Percentiles rank a stretch among this genome's conserved stretches.
Conservation (phyloP, 2,113 vertebrate species). For the Hydrolagus affinis region DNA sequence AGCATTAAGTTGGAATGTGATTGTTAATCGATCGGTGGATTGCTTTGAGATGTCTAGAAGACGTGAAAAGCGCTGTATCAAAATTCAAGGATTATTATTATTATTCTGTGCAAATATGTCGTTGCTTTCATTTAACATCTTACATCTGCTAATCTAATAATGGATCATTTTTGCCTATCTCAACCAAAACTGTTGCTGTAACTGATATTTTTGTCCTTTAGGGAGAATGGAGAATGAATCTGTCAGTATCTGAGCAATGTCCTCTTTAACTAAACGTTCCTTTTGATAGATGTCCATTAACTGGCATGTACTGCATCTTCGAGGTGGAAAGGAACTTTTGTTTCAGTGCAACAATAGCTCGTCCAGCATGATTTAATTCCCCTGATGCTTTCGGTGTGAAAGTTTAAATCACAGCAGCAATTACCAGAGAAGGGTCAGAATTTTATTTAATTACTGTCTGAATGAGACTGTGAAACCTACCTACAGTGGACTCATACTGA, state of each 20-base stretch:
- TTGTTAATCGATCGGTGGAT: too few relatives aligned
- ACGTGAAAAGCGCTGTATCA: too few relatives aligned
- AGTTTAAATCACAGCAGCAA: constrained; percentile 29
- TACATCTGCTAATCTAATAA: neutral
- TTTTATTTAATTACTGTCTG: constrained; percentile 26
- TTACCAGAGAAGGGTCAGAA: constrained; percentile 14
- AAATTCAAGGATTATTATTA: too few relatives aligned
- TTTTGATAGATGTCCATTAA: neutral
- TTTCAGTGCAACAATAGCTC: neutral
- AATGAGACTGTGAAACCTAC: neutral
- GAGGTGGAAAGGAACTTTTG: constrained; percentile 5
- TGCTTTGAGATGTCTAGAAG: too few relatives aligned
- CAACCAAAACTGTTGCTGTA: neutral
- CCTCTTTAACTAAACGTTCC: neutral
- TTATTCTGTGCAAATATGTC: neutral
- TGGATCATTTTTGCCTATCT: neutral
- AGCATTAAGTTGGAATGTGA: too few relatives aligned
- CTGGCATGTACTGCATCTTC: neutral
- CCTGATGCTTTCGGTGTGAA: constrained; percentile 19
- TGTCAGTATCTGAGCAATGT: neutral
- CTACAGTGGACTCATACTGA: constrained; percentile 12
- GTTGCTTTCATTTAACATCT: neutral
- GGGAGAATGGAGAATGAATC: neutral
- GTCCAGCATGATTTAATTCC: constrained; percentile 11
- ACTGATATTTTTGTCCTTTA: neutral